Evolutionary conservation across 2,888 invertebrate genomes (phyloP), one percentile per base, ranked within the genome.

Genomic region (Sipha maydis): DNA sequence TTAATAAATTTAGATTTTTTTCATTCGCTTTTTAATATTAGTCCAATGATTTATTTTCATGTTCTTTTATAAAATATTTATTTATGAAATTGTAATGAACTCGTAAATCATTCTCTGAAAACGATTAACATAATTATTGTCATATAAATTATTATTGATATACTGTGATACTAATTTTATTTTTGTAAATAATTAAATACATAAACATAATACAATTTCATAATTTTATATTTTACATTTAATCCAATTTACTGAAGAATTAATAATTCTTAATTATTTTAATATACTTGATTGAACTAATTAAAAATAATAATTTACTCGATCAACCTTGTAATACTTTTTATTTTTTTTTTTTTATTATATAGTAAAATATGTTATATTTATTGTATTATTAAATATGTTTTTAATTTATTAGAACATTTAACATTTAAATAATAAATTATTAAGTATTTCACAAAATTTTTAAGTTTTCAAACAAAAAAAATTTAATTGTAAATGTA

Each of bases 291-390:
- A 48, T 48, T 67, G 31, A 34, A 67, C 31, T 67, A 61, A 28
- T 61, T 61, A 17, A 28, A 61, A 83, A n/a, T 14, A 73, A 84
- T 67, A 25, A 85, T 61, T 78, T 78, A 54, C n/a, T 34, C 4
- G 34, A 85, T 19, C 48, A 78, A 48, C 85, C 85, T 85, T 77
- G 85, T 78, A 77, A 77, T 77, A 78, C 77, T 69, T 85, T 67
- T 48, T 69, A 5, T 25, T 17, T 19, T 69, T 69, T 85, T 67
- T 48, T 69, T 11, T 25, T 17, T 19, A n/a, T 11, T 41, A 48
- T 78, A 69, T 4, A 21, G 2, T 48, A n/a, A 34, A 48, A 85
- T 38, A 31, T 21, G 31, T 56, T 54, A n/a, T 54, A 69, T 25
- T 4, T 28, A 69, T 69, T 8, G 28, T 19, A n/a, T 7, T 28